Evolutionary conservation across 2,113 vertebrate species (phyloP).

Genomic region (Oncorhynchus gorbuscha): DNA sequence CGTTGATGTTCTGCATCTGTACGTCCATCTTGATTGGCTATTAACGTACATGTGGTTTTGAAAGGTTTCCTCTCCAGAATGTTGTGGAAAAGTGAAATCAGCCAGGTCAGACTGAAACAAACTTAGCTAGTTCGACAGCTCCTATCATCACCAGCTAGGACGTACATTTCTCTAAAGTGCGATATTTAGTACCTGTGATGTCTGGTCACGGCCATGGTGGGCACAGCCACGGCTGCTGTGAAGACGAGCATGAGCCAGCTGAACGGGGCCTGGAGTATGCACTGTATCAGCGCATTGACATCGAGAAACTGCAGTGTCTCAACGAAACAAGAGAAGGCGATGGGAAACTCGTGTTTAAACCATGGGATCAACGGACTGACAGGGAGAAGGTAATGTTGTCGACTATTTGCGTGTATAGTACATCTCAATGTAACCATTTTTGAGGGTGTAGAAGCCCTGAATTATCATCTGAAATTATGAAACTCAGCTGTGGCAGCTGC

Average conservation of each 20-base stretch:
- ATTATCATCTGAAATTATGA: too few species aligned
- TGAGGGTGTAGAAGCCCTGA: too few species aligned
- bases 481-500: too few species aligned
- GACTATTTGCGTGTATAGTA: too few species aligned
- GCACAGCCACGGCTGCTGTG: constrained; percentile 75
- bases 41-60: neutral
- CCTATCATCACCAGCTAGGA: neutral
- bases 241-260: constrained; percentile 81
- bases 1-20: neutral
- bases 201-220: constrained; percentile 69
- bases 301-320: constrained; percentile 89
- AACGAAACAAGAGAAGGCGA: constrained; percentile 92
- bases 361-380: constrained; percentile 88
- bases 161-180: neutral
- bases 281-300: constrained; percentile 86
- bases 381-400: constrained; percentile 77
- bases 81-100: constrained; percentile 41
- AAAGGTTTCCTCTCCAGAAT: constrained; percentile 12
- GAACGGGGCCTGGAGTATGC: constrained; percentile 87
- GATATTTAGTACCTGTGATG: constrained; percentile 50
- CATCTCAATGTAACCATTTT: too few species aligned
- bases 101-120: constrained; percentile 5
- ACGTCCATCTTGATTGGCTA: neutral
- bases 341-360: constrained; percentile 89
- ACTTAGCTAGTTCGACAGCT: constrained; percentile 2